Evolutionary conservation across 2,888 invertebrate species (phyloP), one percentile per base, ranked within the genome.

Genomic region (Coelinius sp.): DNA sequence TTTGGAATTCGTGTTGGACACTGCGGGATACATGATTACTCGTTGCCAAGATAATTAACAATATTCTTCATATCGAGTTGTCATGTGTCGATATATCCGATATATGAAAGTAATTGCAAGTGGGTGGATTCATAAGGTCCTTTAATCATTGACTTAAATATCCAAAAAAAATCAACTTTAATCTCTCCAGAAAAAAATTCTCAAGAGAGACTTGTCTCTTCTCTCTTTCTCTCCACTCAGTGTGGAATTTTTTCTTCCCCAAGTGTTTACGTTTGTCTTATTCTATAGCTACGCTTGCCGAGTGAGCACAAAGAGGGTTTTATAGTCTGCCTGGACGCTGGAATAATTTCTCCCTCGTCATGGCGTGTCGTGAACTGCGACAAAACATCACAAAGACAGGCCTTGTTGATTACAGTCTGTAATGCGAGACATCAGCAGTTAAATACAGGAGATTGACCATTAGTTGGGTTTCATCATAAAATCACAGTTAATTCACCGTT

Each of bases 181-280:
- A 70, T 70, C 69, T 52, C 52, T 27, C 2, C 22, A 27, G 12
- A 20, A 59, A 66, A n/a, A n/a, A n/a, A n/a, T n/a, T 63, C 27
- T 72, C 41, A 24, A 72, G 71, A 67, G 68, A 67, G n/a, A 62
- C 67, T 31, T 52, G 25, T 38, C 35, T 74, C 69, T 56, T 69
- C 70, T 70, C 56, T 68, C 66, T 74, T 70, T 68, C 68, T 74
- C 35, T 41, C n/a, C n/a, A n/a, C n/a, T n/a, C n/a, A n/a, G n/a
- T n/a, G n/a, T n/a, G n/a, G n/a, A n/a, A n/a, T 25, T 49, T 72
- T 69, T 63, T 44, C 63, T 24, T 38, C 22, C 12, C 27, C 38
- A 67, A 68, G 81, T 87, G 86, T 87, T 87, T 87, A 86, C 86
- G 83, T 85, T 86, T 82, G 85, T 84, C 84, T 82, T 82, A 68